Conservation (phyloP, 2,113 vertebrate species). For the Plectropomus leopardus region DNA sequence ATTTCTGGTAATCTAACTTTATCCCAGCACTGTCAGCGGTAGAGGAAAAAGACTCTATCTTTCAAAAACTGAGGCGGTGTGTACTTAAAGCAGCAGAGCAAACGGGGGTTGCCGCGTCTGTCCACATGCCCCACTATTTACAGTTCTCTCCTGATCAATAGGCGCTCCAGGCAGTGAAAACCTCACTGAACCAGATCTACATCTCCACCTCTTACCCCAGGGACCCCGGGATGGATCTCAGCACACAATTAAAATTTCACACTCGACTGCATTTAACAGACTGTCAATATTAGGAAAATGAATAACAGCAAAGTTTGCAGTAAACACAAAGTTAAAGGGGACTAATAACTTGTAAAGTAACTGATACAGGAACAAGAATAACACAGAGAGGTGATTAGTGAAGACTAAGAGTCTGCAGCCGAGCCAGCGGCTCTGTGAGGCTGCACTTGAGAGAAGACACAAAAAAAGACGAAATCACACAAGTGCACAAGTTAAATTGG, state of each 20-base stretch:
- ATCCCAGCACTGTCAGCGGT: constrained; percentile 24
- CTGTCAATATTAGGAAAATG: constrained; percentile 74
- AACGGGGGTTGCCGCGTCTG: constrained; percentile 20
- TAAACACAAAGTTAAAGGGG: constrained; percentile 60
- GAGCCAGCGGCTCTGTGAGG: neutral
- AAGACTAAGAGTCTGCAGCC: neutral
- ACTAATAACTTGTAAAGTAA: constrained; percentile 39
- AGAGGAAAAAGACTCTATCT: constrained; percentile 33
- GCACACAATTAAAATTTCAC: constrained; percentile 84
- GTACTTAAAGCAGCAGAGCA: constrained; percentile 28
- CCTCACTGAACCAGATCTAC: constrained; percentile 75
- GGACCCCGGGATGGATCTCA: constrained; percentile 55
- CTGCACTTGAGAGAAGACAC: neutral
- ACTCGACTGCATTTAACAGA: constrained; percentile 67
- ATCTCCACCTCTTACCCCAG: constrained; percentile 67
- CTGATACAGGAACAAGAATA: constrained; percentile 1
- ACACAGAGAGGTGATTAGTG: constrained; percentile 13
- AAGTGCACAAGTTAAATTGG: neutral
- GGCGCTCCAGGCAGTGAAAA: constrained; percentile 56
- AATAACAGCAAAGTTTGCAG: constrained; percentile 63
- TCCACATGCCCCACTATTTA: constrained; percentile 65
- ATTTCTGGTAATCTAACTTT: constrained; percentile 50
- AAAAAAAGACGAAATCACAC: too few species aligned
- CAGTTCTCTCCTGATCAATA: constrained; percentile 74
- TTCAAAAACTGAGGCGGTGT: constrained; percentile 11